Evolutionary conservation across 2,797 vertebrate genomes (phyloP), one percentile per base, ranked within the genome.

Genomic region (Chromis chromis): DNA sequence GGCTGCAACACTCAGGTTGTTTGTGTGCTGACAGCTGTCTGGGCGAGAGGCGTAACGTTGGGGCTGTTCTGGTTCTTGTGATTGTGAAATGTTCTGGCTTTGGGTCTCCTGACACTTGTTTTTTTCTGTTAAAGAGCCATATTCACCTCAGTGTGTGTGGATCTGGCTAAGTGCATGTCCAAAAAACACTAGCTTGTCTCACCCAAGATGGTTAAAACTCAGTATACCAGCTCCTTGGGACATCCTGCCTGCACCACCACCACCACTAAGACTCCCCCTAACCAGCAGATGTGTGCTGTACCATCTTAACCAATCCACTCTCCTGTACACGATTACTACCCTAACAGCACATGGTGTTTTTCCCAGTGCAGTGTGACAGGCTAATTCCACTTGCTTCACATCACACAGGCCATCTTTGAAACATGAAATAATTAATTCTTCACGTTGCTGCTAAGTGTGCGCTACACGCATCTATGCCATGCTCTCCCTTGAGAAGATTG

Each of bases 61-160:
- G 65, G 78, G 33, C 4, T 40, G 70, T 66, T 49, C 27, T 36
- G 33, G 3, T 40, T 79, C 33, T 78, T 79, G 74, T 65, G 85
- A 87, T 82, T 88, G 85, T 71, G 82, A 90, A 91, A 87, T 88
- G 69, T 64, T 78, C 36, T 72, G 54, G 63, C 52, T 85, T 61
- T 40, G n/a, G 39, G 6, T 70, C 46, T 56, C 17, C 33, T 53
- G 48, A 64, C 65, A 61, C 54, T 82, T 65, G 42, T n/a, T 17
- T 25, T 11, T 21, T 44, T 42, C 6, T 52, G 9, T 17, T 1
- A 14, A 42, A 67, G 10, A 44, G 17, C 10, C 44, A n/a, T 46
- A 49, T 49, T 22, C 6, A 50, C 16, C 58, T 39, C 19, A 22
- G 3, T 9, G 5, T 6, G 19, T 8, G 19, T 55, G 8, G 1